Conservation (phyloP, 2,888 invertebrate species). For the Noctua janthe region DNA sequence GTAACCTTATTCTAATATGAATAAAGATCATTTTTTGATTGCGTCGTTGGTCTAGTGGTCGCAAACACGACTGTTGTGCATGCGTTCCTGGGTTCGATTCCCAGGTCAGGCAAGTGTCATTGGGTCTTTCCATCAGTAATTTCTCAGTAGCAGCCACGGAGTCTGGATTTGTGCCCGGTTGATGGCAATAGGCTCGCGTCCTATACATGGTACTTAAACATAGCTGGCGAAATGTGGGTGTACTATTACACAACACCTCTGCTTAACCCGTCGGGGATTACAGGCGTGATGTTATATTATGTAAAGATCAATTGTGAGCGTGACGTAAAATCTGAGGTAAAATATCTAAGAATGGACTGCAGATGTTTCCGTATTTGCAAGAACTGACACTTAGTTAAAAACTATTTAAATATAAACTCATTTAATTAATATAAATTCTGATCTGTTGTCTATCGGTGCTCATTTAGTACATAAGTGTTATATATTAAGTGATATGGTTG, state of each 20-base stretch:
- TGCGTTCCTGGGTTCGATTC: neutral
- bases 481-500: slow-evolving; percentile 62
- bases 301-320: neutral
- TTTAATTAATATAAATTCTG: slow-evolving; percentile 44
- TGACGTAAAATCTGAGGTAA: neutral
- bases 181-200: neutral
- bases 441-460: slow-evolving; percentile 73
- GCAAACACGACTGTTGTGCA: neutral
- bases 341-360: neutral
- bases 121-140: neutral
- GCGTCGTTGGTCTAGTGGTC: neutral
- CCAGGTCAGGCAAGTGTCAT: neutral
- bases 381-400: slow-evolving; percentile 57
- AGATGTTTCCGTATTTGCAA: slow-evolving; percentile 47
- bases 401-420: slow-evolving; percentile 42
- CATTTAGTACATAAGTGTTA: slow-evolving; percentile 74
- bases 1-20: neutral
- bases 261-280: neutral
- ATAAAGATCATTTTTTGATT: neutral
- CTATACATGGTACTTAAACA: neutral
- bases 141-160: neutral
- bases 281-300: neutral
- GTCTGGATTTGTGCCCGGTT: neutral
- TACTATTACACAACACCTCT: neutral
- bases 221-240: neutral